Base-by-base conservation (phyloP, 2,797 vertebrate species). In the Sebastes minor region DNA sequence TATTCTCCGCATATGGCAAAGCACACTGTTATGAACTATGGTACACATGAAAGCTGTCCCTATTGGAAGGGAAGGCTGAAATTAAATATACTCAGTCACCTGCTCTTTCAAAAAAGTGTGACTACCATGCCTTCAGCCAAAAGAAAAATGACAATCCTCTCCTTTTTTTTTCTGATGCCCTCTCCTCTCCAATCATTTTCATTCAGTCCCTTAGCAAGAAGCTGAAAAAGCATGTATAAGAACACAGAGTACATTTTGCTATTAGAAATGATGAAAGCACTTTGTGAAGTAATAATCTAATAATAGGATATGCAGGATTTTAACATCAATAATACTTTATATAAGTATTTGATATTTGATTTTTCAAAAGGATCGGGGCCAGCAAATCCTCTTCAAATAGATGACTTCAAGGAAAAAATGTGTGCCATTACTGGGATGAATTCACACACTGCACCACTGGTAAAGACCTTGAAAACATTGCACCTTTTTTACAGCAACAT, bases 321-420 rank as follows among this genome's bases (percentile, higher is more conserved):
- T 59, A 20, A 60, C 22, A 13, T 56, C 27, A 55, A 22, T 49
- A 52, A 23, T 74, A 4, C 66, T 16, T 2, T 52, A n/a, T 52
- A 22, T 14, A 56, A 56, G 27, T 76, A n/a, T 84, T 60, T 69
- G 9, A 52, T 55, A 5, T 81, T 11, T 42, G 4, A 12, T 91
- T 89, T 33, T 85, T 76, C 91, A 86, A 89, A 97, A 97, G 95
- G 94, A 92, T 92, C 66, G 30, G 90, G 94, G 38, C 81, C 93
- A 78, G 93, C 93, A 88, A 92, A 95, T 70, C 88, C 85, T 25
- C 73, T 96, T 64, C 90, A 94, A 61, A 91, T 94, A 52, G 92
- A 95, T 72, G 94, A 96, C 85, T 94, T 92, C 70, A 83, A 89
- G 57, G 89, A 91, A 73, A 97, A 95, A 87, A 80, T 82, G 8